Evolutionary conservation across 2,113 vertebrate genomes (phyloP), one percentile per base, ranked within the genome.

Genomic region (Noctilio leporinus): DNA sequence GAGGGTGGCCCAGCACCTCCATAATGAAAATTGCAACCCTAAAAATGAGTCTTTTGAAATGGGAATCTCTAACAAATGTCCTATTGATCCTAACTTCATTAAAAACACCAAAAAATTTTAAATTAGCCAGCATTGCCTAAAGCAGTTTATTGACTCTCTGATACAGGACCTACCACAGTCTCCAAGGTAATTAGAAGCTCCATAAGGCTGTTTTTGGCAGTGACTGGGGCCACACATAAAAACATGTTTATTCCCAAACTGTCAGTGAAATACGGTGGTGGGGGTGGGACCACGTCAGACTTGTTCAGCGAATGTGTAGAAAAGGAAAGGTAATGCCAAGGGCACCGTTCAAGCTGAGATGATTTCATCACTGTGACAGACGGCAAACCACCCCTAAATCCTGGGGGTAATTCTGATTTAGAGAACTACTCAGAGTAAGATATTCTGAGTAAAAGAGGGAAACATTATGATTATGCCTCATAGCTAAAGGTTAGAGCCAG

Each of bases 91-190:
- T 78, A 94, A 83, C 49, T 62, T 76, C 64, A 64, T 69, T 96
- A 86, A 97, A 89, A 92, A 84, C 72, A 73, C 65, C 92, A 26
- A 28, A 91, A 89, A 78, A 67, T 93, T 94, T 93, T 86, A 95
- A 96, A 93, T 95, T 84, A 95, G 94, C 59, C 94, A 89, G 81
- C 75, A 82, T 35, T 0, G 19, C 87, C 89, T 90, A 81, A 67
- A 94, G 70, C 28, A 33, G 70, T 93, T 93, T 93, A 96, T 89
- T 96, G 96, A 81, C 81, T 87, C 72, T 51, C 51, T 73, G 72
- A 95, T 90, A 81, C 35, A 87, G 81, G 96, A 97, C 96, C 97
- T 86, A 96, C 96, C 96, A 49, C 97, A 95, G 90, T n/a, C 92
- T 96, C 82, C 85, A 67, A 86, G 72, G 94, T 95, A 96, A 97